Conservation (phyloP, 92 coral and sea anemone species). For the Actinostola sp. region DNA sequence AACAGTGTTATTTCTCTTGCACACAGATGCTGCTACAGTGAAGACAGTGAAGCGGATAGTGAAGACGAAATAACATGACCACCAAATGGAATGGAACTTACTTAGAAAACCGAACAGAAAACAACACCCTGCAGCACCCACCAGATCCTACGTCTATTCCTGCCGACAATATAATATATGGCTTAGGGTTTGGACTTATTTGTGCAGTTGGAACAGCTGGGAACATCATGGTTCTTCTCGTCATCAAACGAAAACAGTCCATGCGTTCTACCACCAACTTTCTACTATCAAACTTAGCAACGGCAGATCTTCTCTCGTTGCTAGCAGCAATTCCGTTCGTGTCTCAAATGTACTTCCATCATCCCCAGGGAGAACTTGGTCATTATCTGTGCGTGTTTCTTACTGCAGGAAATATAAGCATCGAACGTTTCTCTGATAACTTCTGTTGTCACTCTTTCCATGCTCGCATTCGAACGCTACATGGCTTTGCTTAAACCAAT, state of each 20-base stretch:
- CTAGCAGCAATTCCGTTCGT: conserved; percentile 1
- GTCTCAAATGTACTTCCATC: background rate
- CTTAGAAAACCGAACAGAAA: no score
- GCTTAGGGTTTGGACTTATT: conserved; percentile 8
- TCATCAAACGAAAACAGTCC: conserved; percentile 18
- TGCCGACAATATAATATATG: no score
- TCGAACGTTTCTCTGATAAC: conserved; percentile 1
- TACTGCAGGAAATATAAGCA: conserved; percentile 38
- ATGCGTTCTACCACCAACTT: conserved; percentile 34
- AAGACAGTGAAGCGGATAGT: no score
- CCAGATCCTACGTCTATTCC: no score
- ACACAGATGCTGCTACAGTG: no score
- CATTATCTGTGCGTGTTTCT: conserved; percentile 35
- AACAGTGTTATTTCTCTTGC: no score
- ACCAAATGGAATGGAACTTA: no score
- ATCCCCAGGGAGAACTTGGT: conserved; percentile 10
- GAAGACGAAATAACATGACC: no score
- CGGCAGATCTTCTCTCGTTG: conserved; percentile 25
- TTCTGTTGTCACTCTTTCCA: conserved; percentile 30
- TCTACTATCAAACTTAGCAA: conserved; percentile 27
- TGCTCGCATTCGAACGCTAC: conserved; percentile 48
- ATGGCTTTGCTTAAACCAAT: conserved; percentile 41
- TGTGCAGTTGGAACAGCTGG: conserved; percentile 5
- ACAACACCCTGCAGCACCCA: no score
- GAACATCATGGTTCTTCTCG: conserved; percentile 18